Base-by-base conservation (phyloP, 2,113 vertebrate species). In the Phycodurus eques region DNA sequence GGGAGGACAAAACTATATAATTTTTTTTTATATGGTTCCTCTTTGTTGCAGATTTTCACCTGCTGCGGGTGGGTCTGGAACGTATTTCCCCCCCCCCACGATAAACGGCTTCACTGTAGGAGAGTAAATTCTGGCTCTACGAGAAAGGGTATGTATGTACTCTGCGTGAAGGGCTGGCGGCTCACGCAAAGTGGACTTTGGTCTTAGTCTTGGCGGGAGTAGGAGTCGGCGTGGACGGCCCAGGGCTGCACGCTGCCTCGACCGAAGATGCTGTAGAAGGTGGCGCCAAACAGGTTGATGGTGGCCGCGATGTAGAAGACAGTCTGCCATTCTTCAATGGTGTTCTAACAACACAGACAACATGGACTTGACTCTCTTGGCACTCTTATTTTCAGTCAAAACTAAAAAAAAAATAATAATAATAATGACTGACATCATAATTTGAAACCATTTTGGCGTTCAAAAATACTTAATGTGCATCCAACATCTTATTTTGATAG, bases 301-400 rank as follows among this genome's bases (percentile, higher is more conserved):
- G 86, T 90, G 72, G 95, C 97, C 70, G 96, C 96, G 10, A 98
- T 98, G 88, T 92, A 98, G 90, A 99, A 99, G 33, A 99, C 97
- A 0, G 69, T 88, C 85, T 94, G 95, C 98, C 98, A 99, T 78
- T 99, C 95, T 78, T 77, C 87, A 39, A 97, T 92, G 44, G 96
- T 96, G 84, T 97, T 95, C 98, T 99, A 72, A n/a, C 27, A 84
- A 81, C 83, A 85, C 72, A 54, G 75, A 69, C 17, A 2, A 22
- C 53, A 9, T 10, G 31, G 57, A 56, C 20, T 22, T 8, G 7
- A 35, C 2, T 17, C 13, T 35, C 14, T 27, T 27, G 27, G 27
- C 27, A 27, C 27, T 27, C 27, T 27, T 27, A 27, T 27, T 27
- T 27, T 1, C 46, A 47, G 46, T 47, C 46, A 47, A 47, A 47